A percentile compares a stretch with the other conserved stretches of the same genome.
phyloP scores from a whole-genome alignment of 1,140 invertebrate species.

The Zaprionus kolodkinae region DNA sequence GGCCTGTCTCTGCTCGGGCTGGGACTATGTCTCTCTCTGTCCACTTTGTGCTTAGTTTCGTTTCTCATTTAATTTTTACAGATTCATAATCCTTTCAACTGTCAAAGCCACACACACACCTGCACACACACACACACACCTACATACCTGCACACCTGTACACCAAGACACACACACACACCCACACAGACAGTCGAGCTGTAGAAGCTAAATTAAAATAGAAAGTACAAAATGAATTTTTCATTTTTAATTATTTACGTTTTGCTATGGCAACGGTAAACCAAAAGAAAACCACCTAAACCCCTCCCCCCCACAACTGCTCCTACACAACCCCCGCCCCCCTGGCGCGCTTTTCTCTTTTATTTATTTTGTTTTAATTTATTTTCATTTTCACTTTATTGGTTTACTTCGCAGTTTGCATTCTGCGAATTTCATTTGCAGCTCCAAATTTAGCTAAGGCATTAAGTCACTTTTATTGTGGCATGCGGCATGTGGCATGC shows the following conservation, averaged over 20 bases:
- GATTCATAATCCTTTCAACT: slow-evolving; percentile 69
- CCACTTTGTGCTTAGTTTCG: slow-evolving; percentile 30
- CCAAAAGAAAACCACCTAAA: neutral
- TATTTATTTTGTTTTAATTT: slow-evolving; percentile 22
- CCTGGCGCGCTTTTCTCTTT: neutral
- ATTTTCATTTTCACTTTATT: slow-evolving; percentile 16
- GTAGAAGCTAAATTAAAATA: slow-evolving; percentile 3
- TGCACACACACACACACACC: slow-evolving; percentile 4
- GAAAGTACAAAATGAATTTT: slow-evolving; percentile 34
- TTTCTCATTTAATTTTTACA: slow-evolving; percentile 30
- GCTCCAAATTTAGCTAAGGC: slow-evolving; percentile 1
- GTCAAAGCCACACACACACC: slow-evolving; percentile 28
- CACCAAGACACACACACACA: neutral
- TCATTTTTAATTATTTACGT: slow-evolving; percentile 72
- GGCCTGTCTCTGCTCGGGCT: neutral
- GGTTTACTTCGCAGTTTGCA: slow-evolving; percentile 20
- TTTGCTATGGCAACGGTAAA: slow-evolving; percentile 62
- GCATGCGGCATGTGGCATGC: slow-evolving; percentile 6
- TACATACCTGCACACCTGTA: neutral
- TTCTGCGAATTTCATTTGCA: slow-evolving; percentile 20
- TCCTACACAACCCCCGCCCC: neutral
- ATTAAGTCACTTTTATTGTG: slow-evolving; percentile 34
- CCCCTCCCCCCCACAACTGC: neutral
- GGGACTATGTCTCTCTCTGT: slow-evolving; percentile 45
- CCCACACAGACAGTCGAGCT: slow-evolving; percentile 9